Evolutionary conservation across 1,140 invertebrate genomes (phyloP).

Genomic region (Drosophila funebris): DNA sequence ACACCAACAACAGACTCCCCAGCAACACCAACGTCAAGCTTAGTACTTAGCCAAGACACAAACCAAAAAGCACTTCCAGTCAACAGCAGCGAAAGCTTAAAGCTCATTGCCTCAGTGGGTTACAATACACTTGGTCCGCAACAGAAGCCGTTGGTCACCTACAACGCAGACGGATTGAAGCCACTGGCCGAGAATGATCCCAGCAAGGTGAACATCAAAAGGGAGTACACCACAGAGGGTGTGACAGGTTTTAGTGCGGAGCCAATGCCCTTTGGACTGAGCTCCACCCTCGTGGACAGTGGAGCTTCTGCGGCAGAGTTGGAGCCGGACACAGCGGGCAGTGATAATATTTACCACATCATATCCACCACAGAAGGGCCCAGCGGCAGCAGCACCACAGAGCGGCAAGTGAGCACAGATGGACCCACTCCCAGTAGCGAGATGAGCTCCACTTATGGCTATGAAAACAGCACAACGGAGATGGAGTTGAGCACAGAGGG

Average conservation of each 20-base stretch:
- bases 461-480: slow-evolving; percentile 9
- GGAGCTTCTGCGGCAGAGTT: slow-evolving; percentile 17
- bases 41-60: slow-evolving; percentile 48
- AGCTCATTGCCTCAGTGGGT: slow-evolving; percentile 70
- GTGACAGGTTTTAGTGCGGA: background rate
- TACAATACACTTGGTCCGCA: slow-evolving; percentile 48
- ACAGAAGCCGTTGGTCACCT: slow-evolving; percentile 51
- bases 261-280: background rate
- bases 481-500: slow-evolving; percentile 49
- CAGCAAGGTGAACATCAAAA: slow-evolving; percentile 77
- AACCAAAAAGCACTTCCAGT: slow-evolving; percentile 62
- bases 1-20: slow-evolving; percentile 23
- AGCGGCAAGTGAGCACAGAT: slow-evolving; percentile 38
- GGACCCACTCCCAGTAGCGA: background rate
- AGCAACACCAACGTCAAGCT: slow-evolving; percentile 40
- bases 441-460: background rate
- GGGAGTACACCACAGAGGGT: slow-evolving; percentile 76
- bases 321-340: slow-evolving; percentile 76
- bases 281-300: slow-evolving; percentile 39
- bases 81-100: slow-evolving; percentile 67
- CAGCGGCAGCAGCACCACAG: slow-evolving; percentile 17
- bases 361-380: slow-evolving; percentile 79
- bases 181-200: slow-evolving; percentile 62
- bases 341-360: slow-evolving; percentile 77
- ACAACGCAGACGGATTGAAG: slow-evolving; percentile 52